These are phyloP conservation scores for Crocuta crocuta DNA, from an alignment of 2,113 vertebrate species.

Conservation along the genomic window DNA sequence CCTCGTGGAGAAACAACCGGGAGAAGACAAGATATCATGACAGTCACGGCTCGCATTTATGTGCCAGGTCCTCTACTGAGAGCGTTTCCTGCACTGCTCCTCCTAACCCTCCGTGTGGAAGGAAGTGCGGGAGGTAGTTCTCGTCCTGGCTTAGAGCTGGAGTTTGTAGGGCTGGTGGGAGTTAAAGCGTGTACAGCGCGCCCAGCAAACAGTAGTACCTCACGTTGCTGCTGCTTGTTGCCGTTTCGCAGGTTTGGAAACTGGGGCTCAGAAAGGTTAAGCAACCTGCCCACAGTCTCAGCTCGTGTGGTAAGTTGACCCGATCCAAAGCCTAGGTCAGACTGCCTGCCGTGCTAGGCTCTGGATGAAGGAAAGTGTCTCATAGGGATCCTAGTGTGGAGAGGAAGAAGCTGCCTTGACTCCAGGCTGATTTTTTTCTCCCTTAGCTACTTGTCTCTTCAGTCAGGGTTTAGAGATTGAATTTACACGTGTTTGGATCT, in stretches of 20 bases:
- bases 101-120: fast-evolving
- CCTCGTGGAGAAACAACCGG: background rate
- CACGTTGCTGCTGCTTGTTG: background rate
- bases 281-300: background rate
- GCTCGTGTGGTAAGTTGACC: background rate
- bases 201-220: background rate
- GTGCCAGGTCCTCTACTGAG: background rate
- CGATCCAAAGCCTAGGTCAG: background rate
- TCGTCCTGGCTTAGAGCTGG: background rate
- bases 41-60: background rate
- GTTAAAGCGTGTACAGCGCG: background rate
- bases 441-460: background rate
- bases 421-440: background rate
- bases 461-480: background rate
- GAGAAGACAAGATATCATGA: background rate
- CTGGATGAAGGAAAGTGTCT: background rate
- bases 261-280: background rate
- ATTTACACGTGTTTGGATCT: background rate
- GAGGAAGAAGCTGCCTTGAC: background rate
- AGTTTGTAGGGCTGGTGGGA: background rate
- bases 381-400: background rate
- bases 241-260: background rate
- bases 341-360: background rate
- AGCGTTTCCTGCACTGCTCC: background rate
- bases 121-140: background rate